Evolutionary conservation across 2,888 invertebrate genomes (phyloP).

Genomic region (Corythucha ciliata): DNA sequence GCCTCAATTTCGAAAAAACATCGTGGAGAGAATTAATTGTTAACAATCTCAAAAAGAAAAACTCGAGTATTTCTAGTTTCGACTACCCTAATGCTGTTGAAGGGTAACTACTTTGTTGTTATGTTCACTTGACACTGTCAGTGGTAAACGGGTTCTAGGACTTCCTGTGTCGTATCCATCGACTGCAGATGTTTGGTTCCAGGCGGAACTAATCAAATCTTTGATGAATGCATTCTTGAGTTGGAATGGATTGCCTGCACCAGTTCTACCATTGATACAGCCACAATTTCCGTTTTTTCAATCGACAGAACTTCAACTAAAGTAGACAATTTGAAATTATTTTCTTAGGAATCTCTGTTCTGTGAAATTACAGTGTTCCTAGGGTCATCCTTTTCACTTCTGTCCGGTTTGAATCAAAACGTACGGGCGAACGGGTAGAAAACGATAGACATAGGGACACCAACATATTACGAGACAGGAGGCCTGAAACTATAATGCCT

Average conservation of each 20-base stretch:
- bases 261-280: slow-evolving; percentile 55
- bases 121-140: slow-evolving; percentile 7
- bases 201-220: slow-evolving; percentile 42
- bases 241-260: slow-evolving; percentile 66
- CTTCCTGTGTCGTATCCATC: slow-evolving; percentile 77
- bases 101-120: too few species aligned
- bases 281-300: slow-evolving; percentile 65
- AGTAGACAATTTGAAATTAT: too few species aligned
- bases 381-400: too few species aligned
- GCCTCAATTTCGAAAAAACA: slow-evolving; percentile 36
- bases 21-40: slow-evolving; percentile 69
- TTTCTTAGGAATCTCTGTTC: not conserved
- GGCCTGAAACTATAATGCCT: not conserved
- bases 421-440: too few species aligned
- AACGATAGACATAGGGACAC: too few species aligned
- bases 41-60: slow-evolving; percentile 53
- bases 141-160: slow-evolving; percentile 39
- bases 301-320: slow-evolving; percentile 67
- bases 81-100: too few species aligned
- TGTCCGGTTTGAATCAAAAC: too few species aligned
- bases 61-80: slow-evolving; percentile 41
- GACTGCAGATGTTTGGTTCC: slow-evolving; percentile 46
- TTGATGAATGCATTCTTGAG: slow-evolving; percentile 69
- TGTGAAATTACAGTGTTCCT: not conserved
- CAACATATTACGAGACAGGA: too few species aligned